Percentiles rank a stretch among this genome's conserved stretches.
Conservation (phyloP, 53 echinoderm and acorn worm genomes). For the Stichopus horrens region DNA sequence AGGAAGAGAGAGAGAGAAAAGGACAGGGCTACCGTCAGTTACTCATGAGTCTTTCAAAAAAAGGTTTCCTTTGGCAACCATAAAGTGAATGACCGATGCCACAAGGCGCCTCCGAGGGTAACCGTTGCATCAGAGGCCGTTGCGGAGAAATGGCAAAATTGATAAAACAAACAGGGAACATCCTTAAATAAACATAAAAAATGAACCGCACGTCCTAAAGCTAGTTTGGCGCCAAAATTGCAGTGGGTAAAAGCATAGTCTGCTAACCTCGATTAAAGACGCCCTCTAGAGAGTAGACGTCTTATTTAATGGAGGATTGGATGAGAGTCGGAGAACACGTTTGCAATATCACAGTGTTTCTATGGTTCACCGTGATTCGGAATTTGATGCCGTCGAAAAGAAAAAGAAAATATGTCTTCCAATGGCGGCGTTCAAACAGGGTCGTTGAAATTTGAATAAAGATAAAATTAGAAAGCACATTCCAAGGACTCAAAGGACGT, state of each 20-base stretch:
- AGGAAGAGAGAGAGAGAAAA: too few relatives aligned
- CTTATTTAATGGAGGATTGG: conserved; percentile 23
- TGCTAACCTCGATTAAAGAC: conserved; percentile 46
- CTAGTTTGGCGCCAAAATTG: conserved; percentile 38
- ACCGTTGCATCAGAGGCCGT: conserved; percentile 25
- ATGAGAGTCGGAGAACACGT: background rate
- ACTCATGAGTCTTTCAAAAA: too few relatives aligned
- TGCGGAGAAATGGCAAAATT: conserved; percentile 41
- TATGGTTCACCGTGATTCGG: background rate
- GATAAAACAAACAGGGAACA: conserved; percentile 35
- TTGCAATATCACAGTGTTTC: background rate
- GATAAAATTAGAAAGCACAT: too few relatives aligned
- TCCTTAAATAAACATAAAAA: conserved; percentile 38
- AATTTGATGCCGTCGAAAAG: background rate
- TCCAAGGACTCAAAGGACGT: too few relatives aligned
- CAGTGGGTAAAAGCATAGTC: conserved; percentile 41
- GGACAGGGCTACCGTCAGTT: too few relatives aligned
- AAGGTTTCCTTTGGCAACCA: background rate
- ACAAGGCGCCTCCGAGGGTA: conserved; percentile 32
- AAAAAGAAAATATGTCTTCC: too few relatives aligned
- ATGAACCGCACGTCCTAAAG: conserved; percentile 40
- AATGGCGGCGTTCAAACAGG: too few relatives aligned
- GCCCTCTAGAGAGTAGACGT: conserved; percentile 32
- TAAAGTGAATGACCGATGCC: conserved; percentile 34
- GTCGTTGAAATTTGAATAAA: too few relatives aligned